Evolutionary conservation across 2,888 invertebrate genomes (phyloP), one percentile per base, ranked within the genome.

Genomic region (Limenitis camilla): DNA sequence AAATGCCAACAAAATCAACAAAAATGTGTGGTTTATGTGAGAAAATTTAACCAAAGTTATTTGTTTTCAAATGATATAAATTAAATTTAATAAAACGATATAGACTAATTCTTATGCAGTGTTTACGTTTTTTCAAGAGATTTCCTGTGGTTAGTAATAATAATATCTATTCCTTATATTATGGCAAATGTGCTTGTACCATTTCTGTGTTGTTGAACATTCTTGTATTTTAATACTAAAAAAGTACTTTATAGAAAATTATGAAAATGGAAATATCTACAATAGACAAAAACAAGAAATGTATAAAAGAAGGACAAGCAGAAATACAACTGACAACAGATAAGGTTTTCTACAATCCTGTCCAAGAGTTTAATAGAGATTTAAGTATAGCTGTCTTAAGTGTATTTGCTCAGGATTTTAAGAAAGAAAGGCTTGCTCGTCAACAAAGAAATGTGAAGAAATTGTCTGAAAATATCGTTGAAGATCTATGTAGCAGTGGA

Each of bases 351-450:
- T 99, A 99, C 74, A 99, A 99, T 83, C 96, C 98, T 0, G 99
- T 99, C 1, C 98, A 98, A 79, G 97, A 99, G 78, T 99, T 99
- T 70, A 99, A 99, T 76, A 90, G 99, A 60, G 99, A 99, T 83
- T 84, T 99, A 45, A 95, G 95, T 71, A 90, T 95, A 64, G 90
- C 92, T 5, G 94, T 93, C 0, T 74, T 96, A 27, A 90, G 89
- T 53, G 85, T 92, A n/a, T 94, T 92, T 69, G 88, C 89, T 6
- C 81, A 88, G 63, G 87, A 90, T 27, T 84, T 78, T 64, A 82
- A 66, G 58, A 61, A 62, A 33, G 82, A 78, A 41, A 76, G 74
- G 55, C 52, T 64, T 5, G 65, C 65, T 41, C 68, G 62, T 52
- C 61, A 59, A 10, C 66, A 66, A 29, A 72, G 76, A 49, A 75